Percentiles rank a stretch among this genome's conserved stretches.
Evolutionary conservation across 2,113 vertebrate species (phyloP).

Genomic region (Pyxicephalus adspersus): DNA sequence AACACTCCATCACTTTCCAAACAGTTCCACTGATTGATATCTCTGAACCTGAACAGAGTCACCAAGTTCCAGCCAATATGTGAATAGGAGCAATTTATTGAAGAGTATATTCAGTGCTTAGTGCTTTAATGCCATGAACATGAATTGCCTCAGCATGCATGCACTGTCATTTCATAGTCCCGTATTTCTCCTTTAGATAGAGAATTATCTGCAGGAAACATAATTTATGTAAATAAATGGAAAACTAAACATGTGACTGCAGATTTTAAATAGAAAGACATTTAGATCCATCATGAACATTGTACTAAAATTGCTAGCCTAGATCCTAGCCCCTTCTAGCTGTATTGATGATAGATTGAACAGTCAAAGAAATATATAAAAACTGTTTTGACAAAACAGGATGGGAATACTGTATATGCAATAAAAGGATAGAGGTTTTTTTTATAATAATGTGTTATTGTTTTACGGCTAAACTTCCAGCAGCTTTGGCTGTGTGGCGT

Average conservation of each 20-base stretch:
- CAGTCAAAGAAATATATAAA: too few relatives aligned
- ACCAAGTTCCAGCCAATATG: conserved; percentile 36
- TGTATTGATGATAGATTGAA: too few relatives aligned
- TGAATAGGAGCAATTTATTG: conserved; percentile 52
- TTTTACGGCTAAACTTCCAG: too few relatives aligned
- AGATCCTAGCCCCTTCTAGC: not conserved
- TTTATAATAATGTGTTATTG: too few relatives aligned
- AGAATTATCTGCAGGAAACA: conserved; percentile 21
- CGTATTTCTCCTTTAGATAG: conserved; percentile 20
- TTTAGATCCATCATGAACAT: conserved; percentile 12
- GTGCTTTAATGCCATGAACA: conserved; percentile 10
- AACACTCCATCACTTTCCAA: conserved; percentile 52
- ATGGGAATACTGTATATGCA: too few relatives aligned
- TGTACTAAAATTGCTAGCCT: not conserved
- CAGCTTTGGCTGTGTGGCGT: too few relatives aligned
- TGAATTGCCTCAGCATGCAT: conserved; percentile 34
- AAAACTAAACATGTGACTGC: conserved; percentile 23
- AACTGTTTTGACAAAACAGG: too few relatives aligned
- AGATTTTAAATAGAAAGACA: conserved; percentile 16
- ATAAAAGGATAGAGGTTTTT: too few relatives aligned
- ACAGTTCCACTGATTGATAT: conserved; percentile 46
- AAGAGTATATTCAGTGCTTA: conserved; percentile 38
- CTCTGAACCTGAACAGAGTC: conserved; percentile 39
- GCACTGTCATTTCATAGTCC: conserved; percentile 21
- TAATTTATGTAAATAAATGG: conserved; percentile 30